These are phyloP conservation scores for Apis mellifera DNA, from an alignment of 1,140 invertebrate genomes.

Conservation along the genomic window Amel_HAv3.1 CM009932.2:9037501-9038000, in stretches of 20 bases:
- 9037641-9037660: conserved; percentile 56
- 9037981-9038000: no score
- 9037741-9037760: neutral
- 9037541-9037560: conserved; percentile 44
- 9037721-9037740: neutral
- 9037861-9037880: neutral
- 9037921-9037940: neutral
- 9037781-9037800: neutral
- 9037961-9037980: neutral
- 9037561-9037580: conserved; percentile 37
- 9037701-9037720: conserved; percentile 1
- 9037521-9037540: conserved; percentile 36
- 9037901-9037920: neutral
- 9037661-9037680: conserved; percentile 20
- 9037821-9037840: neutral
- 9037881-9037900: neutral
- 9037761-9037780: neutral
- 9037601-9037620: conserved; percentile 41
- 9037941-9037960: neutral
- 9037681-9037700: conserved; percentile 34
- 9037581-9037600: conserved; percentile 29
- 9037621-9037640: conserved; percentile 35
- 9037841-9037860: neutral
- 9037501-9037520: conserved; percentile 7
- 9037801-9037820: neutral